phyloP scores from a whole-genome alignment of 2,113 vertebrate species.

The Saguinus imperator region DNA sequence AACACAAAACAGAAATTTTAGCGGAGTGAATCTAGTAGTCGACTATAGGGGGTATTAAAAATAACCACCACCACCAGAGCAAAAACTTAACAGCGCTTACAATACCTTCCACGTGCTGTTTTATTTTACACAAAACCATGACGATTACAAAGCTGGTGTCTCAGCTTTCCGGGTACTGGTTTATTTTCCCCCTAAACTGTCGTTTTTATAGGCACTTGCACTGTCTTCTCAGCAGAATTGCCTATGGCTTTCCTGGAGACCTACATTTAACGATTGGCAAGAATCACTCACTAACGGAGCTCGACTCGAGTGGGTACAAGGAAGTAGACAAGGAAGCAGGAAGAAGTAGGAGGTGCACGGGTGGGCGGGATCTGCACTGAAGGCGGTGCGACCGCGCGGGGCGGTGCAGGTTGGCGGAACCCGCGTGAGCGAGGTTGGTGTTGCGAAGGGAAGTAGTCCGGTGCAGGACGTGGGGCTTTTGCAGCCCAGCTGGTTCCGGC shows the following conservation, averaged over 20 bases:
- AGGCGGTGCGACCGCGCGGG: rapidly evolving
- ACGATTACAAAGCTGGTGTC: neutral
- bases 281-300: rapidly evolving
- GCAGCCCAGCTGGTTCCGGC: constrained; percentile 45
- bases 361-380: neutral
- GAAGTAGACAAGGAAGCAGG: rapidly evolving
- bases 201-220: neutral
- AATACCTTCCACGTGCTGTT: neutral
- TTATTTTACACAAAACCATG: constrained; percentile 17
- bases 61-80: neutral
- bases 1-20: neutral
- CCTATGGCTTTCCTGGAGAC: neutral
- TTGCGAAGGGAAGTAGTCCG: constrained; percentile 44
- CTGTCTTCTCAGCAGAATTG: neutral
- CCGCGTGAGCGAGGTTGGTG: neutral
- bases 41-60: neutral
- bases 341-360: no score
- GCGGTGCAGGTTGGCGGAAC: constrained; percentile 21
- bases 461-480: neutral
- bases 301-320: rapidly evolving
- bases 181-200: neutral
- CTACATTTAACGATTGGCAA: rapidly evolving
- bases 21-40: neutral
- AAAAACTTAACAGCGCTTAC: neutral
- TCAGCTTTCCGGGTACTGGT: neutral